phyloP scores from a whole-genome alignment of 2,888 invertebrate species.

The Zaprionus bogoriensis region DNA sequence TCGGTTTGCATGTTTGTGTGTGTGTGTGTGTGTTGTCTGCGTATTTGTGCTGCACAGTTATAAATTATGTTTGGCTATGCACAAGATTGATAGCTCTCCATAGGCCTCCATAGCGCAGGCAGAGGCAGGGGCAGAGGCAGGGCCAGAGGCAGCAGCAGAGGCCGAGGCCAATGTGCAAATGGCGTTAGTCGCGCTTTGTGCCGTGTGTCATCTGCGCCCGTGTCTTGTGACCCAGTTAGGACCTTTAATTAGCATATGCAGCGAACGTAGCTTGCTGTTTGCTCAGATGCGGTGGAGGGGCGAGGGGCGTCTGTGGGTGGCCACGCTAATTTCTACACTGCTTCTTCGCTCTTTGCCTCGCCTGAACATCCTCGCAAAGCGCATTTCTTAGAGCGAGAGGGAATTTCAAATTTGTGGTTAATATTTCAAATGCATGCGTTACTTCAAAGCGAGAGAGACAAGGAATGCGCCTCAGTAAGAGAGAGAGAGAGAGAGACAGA shows the following conservation, averaged over 20 bases:
- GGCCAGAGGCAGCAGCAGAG: neutral
- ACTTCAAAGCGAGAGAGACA: neutral
- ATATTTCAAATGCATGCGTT: constrained; percentile 48
- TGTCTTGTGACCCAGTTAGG: constrained; percentile 67
- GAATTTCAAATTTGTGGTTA: constrained; percentile 44
- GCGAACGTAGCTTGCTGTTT: constrained; percentile 19
- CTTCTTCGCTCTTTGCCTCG: neutral
- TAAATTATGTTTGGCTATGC: constrained; percentile 75
- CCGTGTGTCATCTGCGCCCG: constrained; percentile 35
- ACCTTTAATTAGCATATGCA: constrained; percentile 67
- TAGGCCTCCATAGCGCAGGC: constrained; percentile 1
- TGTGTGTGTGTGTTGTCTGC: constrained; percentile 18
- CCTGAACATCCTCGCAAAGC: neutral
- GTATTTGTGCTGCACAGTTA: constrained; percentile 44
- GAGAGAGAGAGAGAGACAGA: neutral
- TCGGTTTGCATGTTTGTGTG: constrained; percentile 18
- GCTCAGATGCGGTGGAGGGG: constrained; percentile 33
- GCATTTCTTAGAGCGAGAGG: constrained; percentile 31
- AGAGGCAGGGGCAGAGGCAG: neutral
- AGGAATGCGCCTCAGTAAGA: neutral
- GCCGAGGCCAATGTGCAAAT: constrained; percentile 37
- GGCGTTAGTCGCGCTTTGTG: constrained; percentile 46
- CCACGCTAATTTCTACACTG: neutral
- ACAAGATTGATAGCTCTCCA: constrained; percentile 69
- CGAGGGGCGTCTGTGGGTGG: too few relatives aligned